Evolutionary conservation across 2,113 vertebrate species (phyloP), one percentile per base, ranked within the genome.

Genomic region (Petrocephalus zakoni): DNA sequence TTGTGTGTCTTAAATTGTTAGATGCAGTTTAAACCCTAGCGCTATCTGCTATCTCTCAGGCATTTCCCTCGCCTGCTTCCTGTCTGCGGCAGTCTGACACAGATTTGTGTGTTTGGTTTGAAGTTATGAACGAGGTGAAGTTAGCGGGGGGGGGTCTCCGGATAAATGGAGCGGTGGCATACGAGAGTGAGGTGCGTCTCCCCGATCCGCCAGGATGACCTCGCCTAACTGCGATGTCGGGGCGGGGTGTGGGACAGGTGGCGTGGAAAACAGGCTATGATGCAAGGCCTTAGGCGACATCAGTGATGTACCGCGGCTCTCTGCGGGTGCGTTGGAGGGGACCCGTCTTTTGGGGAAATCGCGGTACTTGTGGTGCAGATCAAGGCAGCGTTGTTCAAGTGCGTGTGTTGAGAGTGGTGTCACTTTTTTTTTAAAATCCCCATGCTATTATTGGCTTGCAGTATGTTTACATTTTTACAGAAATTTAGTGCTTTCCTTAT

Each of bases 1-100:
- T 87, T 93, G 42, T 42, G 52, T 49, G 90, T 92, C 85, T 87
- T 89, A 91, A 90, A 47, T 86, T 88, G 89, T 89, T 92, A 91
- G 89, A 89, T 87, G 19, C 85, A 89, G 37, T 87, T 89, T 88
- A 87, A n/a, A 9, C 88, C 87, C 52, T 64, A 82, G 86, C 58
- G 84, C 22, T 83, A 84, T 86, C 89, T 51, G 47, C 51, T 86
- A 52, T 15, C 42, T 42, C 56, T 89, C 87, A n/a, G 90, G 82
- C 90, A 78, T 89, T 90, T 92, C 90, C 75, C 72, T 90, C 90
- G 46, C 53, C 21, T 1, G 68, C 64, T 87, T 88, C 87, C 88
- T 88, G 19, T 53, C 7, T 82, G 25, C 3, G n/a, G 72, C 72
- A 11, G 61, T 68, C 61, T 29, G 72, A 78, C 37, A 17, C 13